Evolutionary conservation across 2,797 vertebrate species (phyloP).

Genomic region (Enteromius treurensis): DNA sequence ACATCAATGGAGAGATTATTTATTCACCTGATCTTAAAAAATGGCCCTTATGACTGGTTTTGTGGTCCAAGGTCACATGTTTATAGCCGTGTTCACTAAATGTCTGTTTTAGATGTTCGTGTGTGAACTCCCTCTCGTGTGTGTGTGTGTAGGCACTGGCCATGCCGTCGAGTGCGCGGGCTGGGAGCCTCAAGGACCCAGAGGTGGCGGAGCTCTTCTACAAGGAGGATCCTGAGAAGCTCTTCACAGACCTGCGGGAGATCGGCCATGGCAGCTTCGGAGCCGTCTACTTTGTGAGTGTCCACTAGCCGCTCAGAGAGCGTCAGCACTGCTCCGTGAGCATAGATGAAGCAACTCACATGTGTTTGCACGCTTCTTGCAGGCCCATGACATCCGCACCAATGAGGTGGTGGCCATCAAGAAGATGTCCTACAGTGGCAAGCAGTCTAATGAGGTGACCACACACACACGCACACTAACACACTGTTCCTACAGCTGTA

Average conservation of each 20-base stretch:
- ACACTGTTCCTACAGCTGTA: background rate
- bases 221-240: slow-evolving; percentile 93
- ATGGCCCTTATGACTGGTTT: too few relatives aligned
- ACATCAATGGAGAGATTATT: too few relatives aligned
- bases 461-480: background rate
- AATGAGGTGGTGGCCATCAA: slow-evolving; percentile 97
- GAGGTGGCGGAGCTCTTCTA: slow-evolving; percentile 95
- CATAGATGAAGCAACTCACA: slow-evolving; percentile 18
- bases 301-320: background rate
- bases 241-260: slow-evolving; percentile 92
- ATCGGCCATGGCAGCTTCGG: slow-evolving; percentile 96
- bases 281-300: slow-evolving; percentile 92
- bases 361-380: slow-evolving; percentile 27
- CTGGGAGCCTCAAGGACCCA: slow-evolving; percentile 94
- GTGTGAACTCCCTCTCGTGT: slow-evolving; percentile 3
- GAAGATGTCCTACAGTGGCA: slow-evolving; percentile 96
- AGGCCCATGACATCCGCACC: slow-evolving; percentile 91
- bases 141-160: slow-evolving; percentile 76
- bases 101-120: background rate
- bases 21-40: too few relatives aligned
- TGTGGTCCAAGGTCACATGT: too few relatives aligned
- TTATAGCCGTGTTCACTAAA: background rate
- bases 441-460: slow-evolving; percentile 91
- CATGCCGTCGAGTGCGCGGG: slow-evolving; percentile 93
- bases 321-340: slow-evolving; percentile 1